Evolutionary conservation across 2,888 invertebrate genomes (phyloP).

Genomic region (Brachycybe producta): DNA sequence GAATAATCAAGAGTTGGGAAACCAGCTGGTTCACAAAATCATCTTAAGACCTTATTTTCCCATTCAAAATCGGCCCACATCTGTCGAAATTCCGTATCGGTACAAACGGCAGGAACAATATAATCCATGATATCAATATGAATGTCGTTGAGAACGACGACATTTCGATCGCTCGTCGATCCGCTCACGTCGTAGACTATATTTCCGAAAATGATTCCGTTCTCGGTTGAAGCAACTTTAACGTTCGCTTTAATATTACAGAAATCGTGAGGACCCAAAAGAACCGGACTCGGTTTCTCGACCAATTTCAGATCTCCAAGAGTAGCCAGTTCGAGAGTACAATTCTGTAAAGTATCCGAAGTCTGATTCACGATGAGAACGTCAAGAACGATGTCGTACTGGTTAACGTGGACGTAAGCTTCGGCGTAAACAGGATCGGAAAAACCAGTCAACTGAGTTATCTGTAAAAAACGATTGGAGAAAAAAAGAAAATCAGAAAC

Average conservation of each 20-base stretch:
- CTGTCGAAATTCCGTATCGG: constrained; percentile 89
- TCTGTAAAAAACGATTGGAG: constrained; percentile 27
- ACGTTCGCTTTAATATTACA: constrained; percentile 97
- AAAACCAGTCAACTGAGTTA: constrained; percentile 95
- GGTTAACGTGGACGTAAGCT: constrained; percentile 98
- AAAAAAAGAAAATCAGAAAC: too few species aligned
- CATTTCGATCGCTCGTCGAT: constrained; percentile 82
- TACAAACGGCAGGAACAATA: constrained; percentile 86
- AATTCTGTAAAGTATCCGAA: constrained; percentile 91
- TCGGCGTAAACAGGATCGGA: constrained; percentile 99
- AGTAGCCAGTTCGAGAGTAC: constrained; percentile 93
- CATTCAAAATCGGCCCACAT: constrained; percentile 99
- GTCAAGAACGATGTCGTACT: constrained; percentile 96
- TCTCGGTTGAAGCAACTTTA: constrained; percentile 97
- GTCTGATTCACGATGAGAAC: constrained; percentile 98
- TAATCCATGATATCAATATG: constrained; percentile 99
- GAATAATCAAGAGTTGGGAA: too few species aligned
- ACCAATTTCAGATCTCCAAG: constrained; percentile 94
- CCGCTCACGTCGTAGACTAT: constrained; percentile 98
- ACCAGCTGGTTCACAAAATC: background rate
- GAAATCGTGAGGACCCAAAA: constrained; percentile 92
- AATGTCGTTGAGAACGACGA: constrained; percentile 96
- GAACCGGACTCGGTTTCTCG: constrained; percentile 90
- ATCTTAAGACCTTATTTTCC: constrained; percentile 79
- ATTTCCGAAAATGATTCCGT: constrained; percentile 98